Evolutionary conservation across 2,113 vertebrate species (phyloP).

Genomic region (Aegithalos caudatus): DNA sequence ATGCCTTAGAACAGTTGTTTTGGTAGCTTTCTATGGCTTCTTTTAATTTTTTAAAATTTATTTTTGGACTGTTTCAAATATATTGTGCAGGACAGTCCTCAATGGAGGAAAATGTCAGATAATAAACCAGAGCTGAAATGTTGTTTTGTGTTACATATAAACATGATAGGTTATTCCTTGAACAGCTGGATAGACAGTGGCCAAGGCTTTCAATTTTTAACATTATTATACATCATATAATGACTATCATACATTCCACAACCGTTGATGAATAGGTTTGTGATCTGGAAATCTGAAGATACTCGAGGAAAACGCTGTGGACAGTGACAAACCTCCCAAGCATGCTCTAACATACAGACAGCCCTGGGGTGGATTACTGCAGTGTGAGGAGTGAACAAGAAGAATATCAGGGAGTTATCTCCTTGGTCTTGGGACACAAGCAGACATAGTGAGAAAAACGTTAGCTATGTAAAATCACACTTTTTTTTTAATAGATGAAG

Average conservation of each 20-base stretch:
- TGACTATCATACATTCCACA: not conserved
- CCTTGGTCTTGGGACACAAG: not conserved
- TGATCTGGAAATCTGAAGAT: not conserved
- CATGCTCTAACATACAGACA: not conserved
- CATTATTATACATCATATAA: not conserved
- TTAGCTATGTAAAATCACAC: not conserved
- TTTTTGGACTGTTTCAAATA: not conserved
- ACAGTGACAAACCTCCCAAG: not conserved
- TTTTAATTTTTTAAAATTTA: not conserved
- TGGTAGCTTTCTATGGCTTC: not conserved
- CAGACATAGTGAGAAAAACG: not conserved
- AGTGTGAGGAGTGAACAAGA: not conserved
- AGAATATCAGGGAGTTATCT: not conserved
- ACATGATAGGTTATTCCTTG: not conserved
- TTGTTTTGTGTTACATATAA: not conserved
- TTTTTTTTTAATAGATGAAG: not conserved
- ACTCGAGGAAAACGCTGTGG: not conserved
- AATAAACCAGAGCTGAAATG: not conserved
- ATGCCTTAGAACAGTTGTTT: not conserved
- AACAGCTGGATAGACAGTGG: not conserved
- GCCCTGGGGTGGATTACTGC: not conserved
- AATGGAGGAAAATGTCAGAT: not conserved
- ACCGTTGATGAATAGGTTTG: not conserved
- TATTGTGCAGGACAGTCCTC: not conserved
- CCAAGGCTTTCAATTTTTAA: not conserved